These are phyloP conservation scores for Brevimyrus niger DNA, from an alignment of 2,113 vertebrate species.

Conservation along the genomic window DNA sequence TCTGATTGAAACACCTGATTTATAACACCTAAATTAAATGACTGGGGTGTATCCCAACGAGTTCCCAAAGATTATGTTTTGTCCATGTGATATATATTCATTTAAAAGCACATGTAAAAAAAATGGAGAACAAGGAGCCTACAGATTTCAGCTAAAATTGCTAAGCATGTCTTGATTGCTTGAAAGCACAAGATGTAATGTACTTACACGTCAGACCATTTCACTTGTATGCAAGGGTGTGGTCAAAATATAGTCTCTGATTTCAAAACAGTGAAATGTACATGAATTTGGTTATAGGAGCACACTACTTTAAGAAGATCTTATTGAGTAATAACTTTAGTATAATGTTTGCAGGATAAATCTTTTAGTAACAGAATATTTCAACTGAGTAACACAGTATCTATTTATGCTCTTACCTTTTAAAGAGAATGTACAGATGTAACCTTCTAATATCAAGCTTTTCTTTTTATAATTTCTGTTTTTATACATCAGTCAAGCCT, in stretches of 20 bases:
- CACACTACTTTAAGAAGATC: neutral
- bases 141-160: neutral
- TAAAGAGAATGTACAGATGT: neutral
- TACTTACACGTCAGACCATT: neutral
- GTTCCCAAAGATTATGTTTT: neutral
- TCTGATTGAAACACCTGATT: neutral
- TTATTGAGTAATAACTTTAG: neutral
- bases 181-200: neutral
- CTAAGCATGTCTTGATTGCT: no score
- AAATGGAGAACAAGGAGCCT: neutral
- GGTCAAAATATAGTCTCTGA: neutral
- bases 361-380: no score
- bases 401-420: no score
- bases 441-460: neutral
- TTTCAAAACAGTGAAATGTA: neutral
- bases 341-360: no score
- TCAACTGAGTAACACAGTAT: no score
- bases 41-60: neutral
- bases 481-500: no score
- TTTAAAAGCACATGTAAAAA: neutral
- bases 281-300: neutral
- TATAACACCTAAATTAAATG: neutral
- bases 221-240: neutral
- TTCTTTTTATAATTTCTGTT: no score
- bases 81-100: neutral